Base-by-base conservation (phyloP, 2,113 vertebrate genomes). In the Leptosomus discolor region DNA sequence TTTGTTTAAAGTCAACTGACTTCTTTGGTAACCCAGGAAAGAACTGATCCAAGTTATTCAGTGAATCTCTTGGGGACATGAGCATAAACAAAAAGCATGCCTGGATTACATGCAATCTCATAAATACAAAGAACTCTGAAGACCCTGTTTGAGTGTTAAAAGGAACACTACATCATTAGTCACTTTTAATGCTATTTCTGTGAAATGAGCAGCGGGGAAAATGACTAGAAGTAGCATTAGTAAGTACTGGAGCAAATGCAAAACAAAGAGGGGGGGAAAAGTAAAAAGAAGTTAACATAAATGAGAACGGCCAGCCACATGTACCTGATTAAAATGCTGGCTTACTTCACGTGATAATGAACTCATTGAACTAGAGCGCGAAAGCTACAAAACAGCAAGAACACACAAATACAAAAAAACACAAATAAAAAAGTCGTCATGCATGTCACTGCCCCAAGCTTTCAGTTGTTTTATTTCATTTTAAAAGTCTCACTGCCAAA, bases 291-390 rank as follows among this genome's bases (percentile, higher is more conserved):
- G 79, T 79, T 37, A 89, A 74, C 36, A 89, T 63, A 93, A 87
- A 94, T 93, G 92, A 96, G 77, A 87, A 96, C 90, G 63, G 97
- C 98, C 98, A 98, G 98, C 98, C 98, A 97, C 94, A 98, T 96
- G 98, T 99, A 99, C 99, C 99, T 99, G 99, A 96, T 99, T 98
- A 97, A 99, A 98, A 98, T 99, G 99, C 98, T 99, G 99, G 99
- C 99, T 99, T 98, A 99, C 99, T 99, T 99, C 99, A 64, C 98
- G 98, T 96, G 99, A 99, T 98, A 99, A 99, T 97, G 99, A 99
- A 98, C 99, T 99, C 99, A 99, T 98, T 98, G 99, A 99, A 98
- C 99, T 99, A 99, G 99, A 99, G 98, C 99, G 99, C 92, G 99
- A 99, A 96, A 99, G 99, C 99, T 99, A 98, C 97, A 98, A 98